Base-by-base conservation (phyloP, 35 echinoderm and acorn worm genomes). In the Eucidaris tribuloides region DNA sequence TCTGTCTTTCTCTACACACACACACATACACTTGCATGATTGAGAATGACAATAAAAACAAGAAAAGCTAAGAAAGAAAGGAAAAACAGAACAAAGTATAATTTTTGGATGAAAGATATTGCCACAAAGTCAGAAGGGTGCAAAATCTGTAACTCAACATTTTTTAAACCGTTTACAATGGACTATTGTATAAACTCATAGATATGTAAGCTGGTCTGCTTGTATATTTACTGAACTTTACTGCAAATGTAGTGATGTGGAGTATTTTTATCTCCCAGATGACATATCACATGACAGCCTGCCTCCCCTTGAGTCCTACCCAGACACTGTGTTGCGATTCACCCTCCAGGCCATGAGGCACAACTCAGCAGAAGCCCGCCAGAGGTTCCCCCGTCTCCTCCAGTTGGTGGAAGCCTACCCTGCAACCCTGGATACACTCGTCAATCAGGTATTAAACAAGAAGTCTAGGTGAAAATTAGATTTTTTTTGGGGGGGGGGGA, bases 381-480 rank as follows among this genome's bases (percentile, higher is more conserved):
- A 97, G 57, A 79, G 90, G 31, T 97, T 92, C 66, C 94, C 94
- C 6, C 79, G 94, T 17, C 80, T 97, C 3, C 78, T 97, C 13
- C 89, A 97, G 37, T 45, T 97, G 27, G 90, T 92, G 3, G 89
- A 97, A 77, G n/a, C 32, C 22, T 78, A 92, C 62, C 94, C 94
- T 56, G 89, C 89, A 17, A 81, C 90, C n/a, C 81, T 89, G 81
- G 30, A 86, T 32, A 52, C 54, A 3, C 88, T 97, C 31, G 70
- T 92, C 6, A 72, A 97, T 14, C 41, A 89, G 86, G 94, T 97
- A 23, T 42, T 41, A 41, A 58, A 42, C 20, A 68, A 2, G 54
- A 0, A 0, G 1, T 57, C 2, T 57, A n/a, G n/a, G n/a, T n/a
- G n/a, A n/a, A n/a, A n/a, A n/a, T n/a, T n/a, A n/a, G n/a, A n/a